These are phyloP conservation scores for Anas bernieri DNA, from an alignment of 2,797 vertebrate genomes.

Conservation along the genomic window DNA sequence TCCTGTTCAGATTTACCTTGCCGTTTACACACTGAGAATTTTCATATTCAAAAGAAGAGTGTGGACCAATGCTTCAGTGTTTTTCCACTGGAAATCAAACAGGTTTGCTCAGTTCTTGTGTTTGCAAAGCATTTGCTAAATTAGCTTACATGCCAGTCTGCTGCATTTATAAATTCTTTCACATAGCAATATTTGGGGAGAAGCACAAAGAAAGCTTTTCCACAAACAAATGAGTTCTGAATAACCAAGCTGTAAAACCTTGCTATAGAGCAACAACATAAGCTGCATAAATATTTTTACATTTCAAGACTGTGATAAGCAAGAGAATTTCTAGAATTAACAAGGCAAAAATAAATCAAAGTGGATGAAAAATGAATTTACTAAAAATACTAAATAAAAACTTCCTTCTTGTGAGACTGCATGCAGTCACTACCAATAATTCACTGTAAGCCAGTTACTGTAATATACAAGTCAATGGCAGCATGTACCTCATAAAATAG, in stretches of 20 bases:
- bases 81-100: neutral
- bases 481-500: neutral
- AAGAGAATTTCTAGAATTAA: neutral
- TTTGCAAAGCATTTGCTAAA: neutral
- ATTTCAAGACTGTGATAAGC: neutral
- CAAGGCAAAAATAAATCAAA: neutral
- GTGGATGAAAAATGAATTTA: neutral
- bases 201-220: neutral
- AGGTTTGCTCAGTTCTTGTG: neutral
- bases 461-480: neutral
- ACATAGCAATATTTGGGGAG: neutral
- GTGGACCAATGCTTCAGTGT: neutral
- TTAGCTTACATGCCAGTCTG: neutral
- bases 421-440: neutral
- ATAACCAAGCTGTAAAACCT: constrained; percentile 16
- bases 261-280: neutral
- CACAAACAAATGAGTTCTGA: neutral
- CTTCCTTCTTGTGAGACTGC: neutral
- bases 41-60: neutral
- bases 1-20: neutral
- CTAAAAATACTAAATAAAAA: neutral
- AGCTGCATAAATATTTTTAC: neutral
- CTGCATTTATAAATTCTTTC: neutral
- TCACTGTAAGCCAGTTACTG: neutral
- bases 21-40: neutral